Conservation (phyloP, 92 coral and sea anemone species). For the Parazoanthus darwini region DNA sequence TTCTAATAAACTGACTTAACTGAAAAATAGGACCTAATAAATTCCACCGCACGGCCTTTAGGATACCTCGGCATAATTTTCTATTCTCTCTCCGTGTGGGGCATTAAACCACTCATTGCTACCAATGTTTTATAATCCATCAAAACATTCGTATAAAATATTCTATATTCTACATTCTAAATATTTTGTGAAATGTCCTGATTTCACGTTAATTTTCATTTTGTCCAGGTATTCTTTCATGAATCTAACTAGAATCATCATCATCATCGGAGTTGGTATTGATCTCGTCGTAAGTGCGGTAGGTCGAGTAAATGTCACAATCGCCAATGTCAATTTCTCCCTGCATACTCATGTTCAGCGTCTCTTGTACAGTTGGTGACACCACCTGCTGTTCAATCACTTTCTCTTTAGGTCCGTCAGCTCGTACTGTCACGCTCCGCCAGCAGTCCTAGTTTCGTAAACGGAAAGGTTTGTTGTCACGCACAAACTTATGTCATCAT, state of each 20-base stretch:
- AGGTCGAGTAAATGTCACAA: slow-evolving; percentile 38
- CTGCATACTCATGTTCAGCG: slow-evolving; percentile 35
- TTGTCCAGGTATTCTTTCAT: not conserved
- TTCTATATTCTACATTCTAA: too few species aligned
- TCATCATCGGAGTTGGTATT: slow-evolving; percentile 1
- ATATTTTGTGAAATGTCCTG: not conserved
- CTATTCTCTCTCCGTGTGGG: not conserved
- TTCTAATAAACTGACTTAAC: not conserved
- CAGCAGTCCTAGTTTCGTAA: slow-evolving; percentile 33
- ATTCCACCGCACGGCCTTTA: not conserved
- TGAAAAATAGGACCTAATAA: not conserved
- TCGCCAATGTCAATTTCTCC: slow-evolving; percentile 24
- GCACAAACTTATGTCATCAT: not conserved
- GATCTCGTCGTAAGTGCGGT: not conserved
- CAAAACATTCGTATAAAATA: not conserved
- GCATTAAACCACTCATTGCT: not conserved
- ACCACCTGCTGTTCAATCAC: not conserved
- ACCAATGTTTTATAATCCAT: not conserved
- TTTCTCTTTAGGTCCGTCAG: slow-evolving; percentile 23
- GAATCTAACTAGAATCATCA: not conserved
- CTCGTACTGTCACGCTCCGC: slow-evolving; percentile 30
- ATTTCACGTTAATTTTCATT: not conserved
- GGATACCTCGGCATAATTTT: not conserved
- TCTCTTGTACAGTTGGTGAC: not conserved
- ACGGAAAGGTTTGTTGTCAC: not conserved